Evolutionary conservation across 2,888 invertebrate species (phyloP), one percentile per base, ranked within the genome.

Genomic region (Ichneumoninae sp.): DNA sequence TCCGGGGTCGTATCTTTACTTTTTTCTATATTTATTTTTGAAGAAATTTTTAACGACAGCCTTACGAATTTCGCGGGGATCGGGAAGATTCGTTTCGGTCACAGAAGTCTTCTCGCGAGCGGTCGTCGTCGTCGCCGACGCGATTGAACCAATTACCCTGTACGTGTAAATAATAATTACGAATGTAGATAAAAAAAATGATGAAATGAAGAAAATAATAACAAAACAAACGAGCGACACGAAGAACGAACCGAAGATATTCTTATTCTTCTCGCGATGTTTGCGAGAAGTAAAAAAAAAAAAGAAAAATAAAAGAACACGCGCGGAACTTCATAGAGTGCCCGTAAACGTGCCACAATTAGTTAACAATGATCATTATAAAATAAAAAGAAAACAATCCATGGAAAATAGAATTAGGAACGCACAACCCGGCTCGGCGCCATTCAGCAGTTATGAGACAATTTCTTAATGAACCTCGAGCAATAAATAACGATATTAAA

Each of bases 111-210:
- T 65, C 71, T 62, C 54, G 57, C 74, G 52, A 54, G n/a, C 44
- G 47, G 50, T 74, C 74, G 50, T 71, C 57, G 69, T 60, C 70
- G 60, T 65, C 52, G 54, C 52, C 74, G 50, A 57, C 72, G 47
- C 62, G 71, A 80, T 80, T 82, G 88, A 87, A 88, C 87, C 86
- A 86, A 89, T 86, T 84, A 87, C 79, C 85, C 87, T 87, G 87
- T 89, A 89, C 86, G 87, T 89, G 88, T 88, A 89, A 86, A 89
- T 89, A 89, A 76, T 75, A 86, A 82, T 74, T 77, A 82, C 72
- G 68, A 80, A 77, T 80, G 80, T 85, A 85, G 82, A 85, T 80
- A 79, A 72, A 50, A 40, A 3, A 57, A n/a, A 40, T 50, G 40
- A 40, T 30, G 16, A 82, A 79, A 83, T 82, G 72, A 84, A 75